phyloP scores from a whole-genome alignment of 2,888 invertebrate genomes.

The Tiliacea citrago region DNA sequence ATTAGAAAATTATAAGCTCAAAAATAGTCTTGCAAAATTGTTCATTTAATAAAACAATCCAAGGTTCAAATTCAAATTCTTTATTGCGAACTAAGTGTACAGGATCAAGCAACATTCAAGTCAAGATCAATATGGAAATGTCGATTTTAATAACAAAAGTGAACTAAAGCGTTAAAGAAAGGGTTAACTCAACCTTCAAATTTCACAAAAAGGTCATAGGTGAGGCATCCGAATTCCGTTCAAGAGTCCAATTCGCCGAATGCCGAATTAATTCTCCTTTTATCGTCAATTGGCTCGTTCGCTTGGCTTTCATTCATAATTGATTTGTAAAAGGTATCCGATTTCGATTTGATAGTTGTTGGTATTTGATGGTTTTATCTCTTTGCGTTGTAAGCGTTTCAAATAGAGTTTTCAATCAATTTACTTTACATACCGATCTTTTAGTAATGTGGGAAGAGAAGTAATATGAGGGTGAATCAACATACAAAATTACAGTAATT shows the following conservation, averaged over 20 bases:
- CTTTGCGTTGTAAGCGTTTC: slow-evolving; percentile 4
- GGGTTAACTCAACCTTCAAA: slow-evolving; percentile 35
- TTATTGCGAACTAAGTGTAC: too few species aligned
- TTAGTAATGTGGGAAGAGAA: not conserved
- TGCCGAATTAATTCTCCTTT: slow-evolving; percentile 41
- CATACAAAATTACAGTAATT: slow-evolving; percentile 9
- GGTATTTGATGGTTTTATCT: slow-evolving; percentile 28
- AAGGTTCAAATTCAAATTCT: too few species aligned
- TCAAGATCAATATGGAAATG: slow-evolving; percentile 32
- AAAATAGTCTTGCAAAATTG: not conserved
- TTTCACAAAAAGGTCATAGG: slow-evolving; percentile 54
- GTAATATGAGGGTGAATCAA: not conserved
- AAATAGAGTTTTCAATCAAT: slow-evolving; percentile 4
- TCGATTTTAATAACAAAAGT: slow-evolving; percentile 37
- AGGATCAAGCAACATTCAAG: not conserved
- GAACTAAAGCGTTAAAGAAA: slow-evolving; percentile 37
- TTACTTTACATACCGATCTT: not conserved
- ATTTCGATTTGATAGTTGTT: slow-evolving; percentile 32
- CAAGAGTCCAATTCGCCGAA: slow-evolving; percentile 29
- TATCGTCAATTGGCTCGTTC: slow-evolving; percentile 18
- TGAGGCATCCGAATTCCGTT: slow-evolving; percentile 42
- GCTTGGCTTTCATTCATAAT: slow-evolving; percentile 46
- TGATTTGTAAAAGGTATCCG: slow-evolving; percentile 41
- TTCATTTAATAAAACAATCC: not conserved
- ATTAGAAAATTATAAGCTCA: not conserved